Conservation (phyloP, 1,140 invertebrate genomes). For the Sogatella furcifera region DNA sequence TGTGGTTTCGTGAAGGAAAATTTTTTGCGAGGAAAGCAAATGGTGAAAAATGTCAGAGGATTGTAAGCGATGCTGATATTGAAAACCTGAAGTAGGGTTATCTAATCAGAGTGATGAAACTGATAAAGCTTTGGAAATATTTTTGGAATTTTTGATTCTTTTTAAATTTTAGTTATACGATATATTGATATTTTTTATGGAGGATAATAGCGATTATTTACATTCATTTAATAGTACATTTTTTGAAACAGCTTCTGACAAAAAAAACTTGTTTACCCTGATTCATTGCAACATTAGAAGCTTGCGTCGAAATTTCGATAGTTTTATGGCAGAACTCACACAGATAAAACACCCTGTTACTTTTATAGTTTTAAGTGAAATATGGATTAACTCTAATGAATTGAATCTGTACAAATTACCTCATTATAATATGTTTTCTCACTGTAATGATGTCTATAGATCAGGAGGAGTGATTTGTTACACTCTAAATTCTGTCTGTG, state of each 20-base stretch:
- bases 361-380: too few relatives aligned
- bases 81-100: neutral
- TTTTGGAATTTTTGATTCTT: too few relatives aligned
- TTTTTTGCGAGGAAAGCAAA: neutral
- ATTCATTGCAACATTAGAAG: neutral
- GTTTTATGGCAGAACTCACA: too few relatives aligned
- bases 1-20: too few relatives aligned
- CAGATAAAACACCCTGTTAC: too few relatives aligned
- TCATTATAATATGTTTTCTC: neutral
- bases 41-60: neutral
- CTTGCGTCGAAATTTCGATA: neutral
- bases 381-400: neutral
- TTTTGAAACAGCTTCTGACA: too few relatives aligned
- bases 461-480: constrained; percentile 3
- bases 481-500: neutral
- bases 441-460: neutral
- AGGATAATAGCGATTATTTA: neutral
- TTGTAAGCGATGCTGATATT: neutral
- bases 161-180: too few relatives aligned
- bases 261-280: too few relatives aligned
- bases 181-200: too few relatives aligned
- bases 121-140: too few relatives aligned
- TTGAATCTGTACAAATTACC: too few relatives aligned
- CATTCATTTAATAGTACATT: neutral
- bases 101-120: too few relatives aligned